Percentiles rank a stretch among this genome's conserved stretches.
phyloP scores from a whole-genome alignment of 2,113 vertebrate species.

The Lanius collurio region DNA sequence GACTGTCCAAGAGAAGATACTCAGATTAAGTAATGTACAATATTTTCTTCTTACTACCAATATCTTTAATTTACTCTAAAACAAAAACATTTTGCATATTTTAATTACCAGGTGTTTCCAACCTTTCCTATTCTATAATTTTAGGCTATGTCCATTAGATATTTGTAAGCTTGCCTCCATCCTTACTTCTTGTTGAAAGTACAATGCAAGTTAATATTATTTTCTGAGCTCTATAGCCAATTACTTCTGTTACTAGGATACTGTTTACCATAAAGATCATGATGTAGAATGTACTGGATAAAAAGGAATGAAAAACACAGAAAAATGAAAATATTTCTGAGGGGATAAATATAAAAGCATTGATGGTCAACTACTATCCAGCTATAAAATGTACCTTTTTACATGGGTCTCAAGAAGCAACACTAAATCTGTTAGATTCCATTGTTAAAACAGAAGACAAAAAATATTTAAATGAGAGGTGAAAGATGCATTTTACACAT shows the following conservation, averaged over 20 bases:
- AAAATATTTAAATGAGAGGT: background rate
- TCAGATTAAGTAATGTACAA: background rate
- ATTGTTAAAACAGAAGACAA: background rate
- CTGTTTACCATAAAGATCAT: constrained; percentile 23
- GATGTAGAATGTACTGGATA: background rate
- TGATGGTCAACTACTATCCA: background rate
- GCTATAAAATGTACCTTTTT: background rate
- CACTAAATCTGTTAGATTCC: background rate
- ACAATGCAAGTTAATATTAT: background rate
- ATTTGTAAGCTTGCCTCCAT: background rate
- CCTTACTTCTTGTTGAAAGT: background rate
- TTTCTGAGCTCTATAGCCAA: background rate
- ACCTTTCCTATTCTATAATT: background rate
- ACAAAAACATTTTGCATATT: background rate
- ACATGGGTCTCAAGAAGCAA: background rate
- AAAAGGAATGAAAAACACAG: background rate
- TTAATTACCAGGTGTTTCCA: background rate
- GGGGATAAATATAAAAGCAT: background rate
- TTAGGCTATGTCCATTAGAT: background rate
- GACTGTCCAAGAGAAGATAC: background rate
- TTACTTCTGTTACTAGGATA: constrained; percentile 48
- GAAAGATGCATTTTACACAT: background rate
- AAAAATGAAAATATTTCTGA: constrained; percentile 4
- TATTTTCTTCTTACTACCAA: background rate
- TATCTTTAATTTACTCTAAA: background rate